Evolutionary conservation across 2,797 vertebrate genomes (phyloP).

Genomic region (Momotus momota): DNA sequence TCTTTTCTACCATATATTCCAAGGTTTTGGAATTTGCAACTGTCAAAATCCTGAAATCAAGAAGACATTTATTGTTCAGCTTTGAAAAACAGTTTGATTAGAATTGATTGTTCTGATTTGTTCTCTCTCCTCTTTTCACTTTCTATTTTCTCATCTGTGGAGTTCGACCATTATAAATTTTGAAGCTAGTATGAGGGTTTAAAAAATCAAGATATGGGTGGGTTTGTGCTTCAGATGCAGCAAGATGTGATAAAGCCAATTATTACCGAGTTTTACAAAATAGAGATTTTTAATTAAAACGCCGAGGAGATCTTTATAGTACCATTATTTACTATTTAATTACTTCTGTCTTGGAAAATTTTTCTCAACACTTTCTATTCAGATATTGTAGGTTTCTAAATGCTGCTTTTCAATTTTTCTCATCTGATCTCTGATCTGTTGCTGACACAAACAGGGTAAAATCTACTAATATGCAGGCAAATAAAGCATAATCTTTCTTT

Average conservation of each 20-base stretch:
- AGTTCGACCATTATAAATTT: neutral
- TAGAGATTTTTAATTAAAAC: neutral
- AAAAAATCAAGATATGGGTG: neutral
- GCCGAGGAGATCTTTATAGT: neutral
- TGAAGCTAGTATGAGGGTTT: neutral
- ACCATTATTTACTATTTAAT: neutral
- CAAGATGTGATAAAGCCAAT: neutral
- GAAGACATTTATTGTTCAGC: conserved; percentile 21
- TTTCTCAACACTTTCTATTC: neutral
- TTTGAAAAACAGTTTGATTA: neutral
- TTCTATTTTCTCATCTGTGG: conserved; percentile 18
- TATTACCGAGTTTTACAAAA: neutral
- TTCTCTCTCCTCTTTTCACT: conserved; percentile 26
- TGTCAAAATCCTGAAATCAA: conserved; percentile 13
- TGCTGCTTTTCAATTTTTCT: neutral
- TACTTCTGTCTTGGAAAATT: neutral
- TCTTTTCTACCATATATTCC: conserved; percentile 26
- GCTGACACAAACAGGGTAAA: neutral
- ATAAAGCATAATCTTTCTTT: neutral
- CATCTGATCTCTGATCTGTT: neutral
- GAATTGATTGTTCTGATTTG: conserved; percentile 39
- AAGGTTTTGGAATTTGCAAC: conserved; percentile 27
- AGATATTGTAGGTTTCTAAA: neutral
- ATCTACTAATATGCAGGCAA: neutral
- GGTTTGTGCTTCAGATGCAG: neutral